Evolutionary conservation across 2,113 vertebrate species (phyloP), one percentile per base, ranked within the genome.

Genomic region (Salvelinus namaycush): DNA sequence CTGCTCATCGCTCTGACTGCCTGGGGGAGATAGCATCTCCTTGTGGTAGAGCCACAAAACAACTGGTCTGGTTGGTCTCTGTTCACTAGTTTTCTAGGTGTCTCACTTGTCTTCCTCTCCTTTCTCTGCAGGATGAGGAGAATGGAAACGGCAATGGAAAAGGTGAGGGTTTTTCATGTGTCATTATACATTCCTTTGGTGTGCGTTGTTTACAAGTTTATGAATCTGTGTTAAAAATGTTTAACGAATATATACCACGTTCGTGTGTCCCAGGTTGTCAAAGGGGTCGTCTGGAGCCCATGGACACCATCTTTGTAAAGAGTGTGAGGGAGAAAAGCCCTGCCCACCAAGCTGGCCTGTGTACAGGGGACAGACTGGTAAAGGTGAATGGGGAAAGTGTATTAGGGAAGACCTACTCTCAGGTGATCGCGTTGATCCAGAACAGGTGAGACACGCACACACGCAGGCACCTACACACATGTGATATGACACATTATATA

Each of bases 281-380:
- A 48, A 81, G 54, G 31, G 76, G 84, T 81, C 92, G 90, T 26
- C 85, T 97, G 91, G 96, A 99, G 91, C 97, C 97, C 68, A 95
- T 99, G 96, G 97, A 99, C 84, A 99, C 97, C 83, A 99, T 99
- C 83, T 99, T 99, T 66, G 97, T 99, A 76, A 99, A 99, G 92
- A 96, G 90, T 51, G 96, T 99, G 85, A 94, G 94, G 90, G 97
- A 96, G 60, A 93, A 92, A 0, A 95, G 97, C 48, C 96, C 97
- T 0, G 97, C 97, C 0, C 94, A 98, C 26, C 91, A 89, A 85
- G 97, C 97, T 0, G 97, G 97, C 75, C 93, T 99, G 31, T 94
- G 94, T 75, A 96, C 95, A 78, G 98, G 98, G 60, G 98, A 99
- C 86, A 93, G 97, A 1, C 89, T 99, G 83, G 96, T 99, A 82